A percentile compares a stretch with the other conserved stretches of the same genome.
Conservation (phyloP, 2,113 vertebrate species). For the Ranitomeya imitator region DNA sequence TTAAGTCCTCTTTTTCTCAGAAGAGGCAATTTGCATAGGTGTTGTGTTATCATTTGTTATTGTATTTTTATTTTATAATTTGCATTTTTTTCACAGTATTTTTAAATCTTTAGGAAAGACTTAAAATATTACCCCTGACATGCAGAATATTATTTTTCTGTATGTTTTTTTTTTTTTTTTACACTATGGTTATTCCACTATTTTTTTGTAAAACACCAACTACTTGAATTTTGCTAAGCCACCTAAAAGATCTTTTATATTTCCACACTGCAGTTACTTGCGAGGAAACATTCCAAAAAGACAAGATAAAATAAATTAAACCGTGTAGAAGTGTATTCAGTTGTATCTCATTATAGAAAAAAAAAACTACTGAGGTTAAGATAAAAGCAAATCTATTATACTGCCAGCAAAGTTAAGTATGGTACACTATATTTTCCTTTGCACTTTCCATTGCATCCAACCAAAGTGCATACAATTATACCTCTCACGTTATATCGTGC, state of each 20-base stretch:
- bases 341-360: not conserved
- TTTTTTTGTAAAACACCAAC: no score
- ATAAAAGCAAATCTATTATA: slow-evolving; percentile 24
- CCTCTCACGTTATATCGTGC: slow-evolving; percentile 13
- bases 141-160: no score
- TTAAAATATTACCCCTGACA: no score
- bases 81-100: no score
- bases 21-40: no score
- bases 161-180: no score
- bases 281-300: not conserved
- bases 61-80: no score
- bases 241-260: not conserved
- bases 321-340: slow-evolving; percentile 3
- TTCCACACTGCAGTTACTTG: not conserved
- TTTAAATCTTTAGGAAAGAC: no score
- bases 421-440: not conserved
- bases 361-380: not conserved
- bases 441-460: not conserved
- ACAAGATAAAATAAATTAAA: not conserved
- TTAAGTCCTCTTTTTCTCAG: no score
- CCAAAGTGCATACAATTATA: slow-evolving; percentile 34
- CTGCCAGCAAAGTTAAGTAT: slow-evolving; percentile 4
- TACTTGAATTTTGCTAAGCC: not conserved
- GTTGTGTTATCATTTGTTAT: no score
- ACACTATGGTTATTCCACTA: no score